phyloP scores from a whole-genome alignment of 2,888 invertebrate species.

The Plagodis dolabraria region DNA sequence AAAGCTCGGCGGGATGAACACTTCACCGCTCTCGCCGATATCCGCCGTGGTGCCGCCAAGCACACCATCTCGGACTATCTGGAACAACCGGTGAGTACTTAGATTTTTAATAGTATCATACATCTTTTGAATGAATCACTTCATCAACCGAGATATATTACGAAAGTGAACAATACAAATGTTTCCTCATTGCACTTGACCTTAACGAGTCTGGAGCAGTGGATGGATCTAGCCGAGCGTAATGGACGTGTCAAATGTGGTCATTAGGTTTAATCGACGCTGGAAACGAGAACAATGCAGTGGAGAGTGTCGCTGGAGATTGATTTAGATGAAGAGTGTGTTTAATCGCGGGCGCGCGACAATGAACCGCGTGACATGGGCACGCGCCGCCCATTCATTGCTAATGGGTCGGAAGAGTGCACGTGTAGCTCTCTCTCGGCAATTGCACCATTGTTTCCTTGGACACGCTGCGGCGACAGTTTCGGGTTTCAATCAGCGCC shows the following conservation, averaged over 20 bases:
- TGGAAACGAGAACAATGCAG: constrained; percentile 71
- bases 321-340: constrained; percentile 70
- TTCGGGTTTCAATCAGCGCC: constrained; percentile 53
- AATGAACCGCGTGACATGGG: constrained; percentile 70
- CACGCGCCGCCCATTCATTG: constrained; percentile 79
- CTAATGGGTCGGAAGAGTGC: constrained; percentile 80
- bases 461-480: constrained; percentile 49
- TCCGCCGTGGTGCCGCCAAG: constrained; percentile 87
- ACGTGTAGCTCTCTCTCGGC: constrained; percentile 70
- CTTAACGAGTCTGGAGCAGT: constrained; percentile 52
- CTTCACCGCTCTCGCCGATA: constrained; percentile 87
- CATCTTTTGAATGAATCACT: constrained; percentile 39
- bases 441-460: constrained; percentile 69
- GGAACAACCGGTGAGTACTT: constrained; percentile 87
- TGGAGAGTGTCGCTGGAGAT: constrained; percentile 59
- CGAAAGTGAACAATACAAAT: constrained; percentile 52
- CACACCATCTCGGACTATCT: constrained; percentile 87
- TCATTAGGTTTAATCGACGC: constrained; percentile 72
- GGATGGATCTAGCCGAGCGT: constrained; percentile 45
- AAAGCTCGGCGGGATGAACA: constrained; percentile 87
- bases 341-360: constrained; percentile 61
- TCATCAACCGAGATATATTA: constrained; percentile 44
- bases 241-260: constrained; percentile 70
- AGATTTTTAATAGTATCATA: constrained; percentile 23
- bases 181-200: constrained; percentile 64